Percentiles rank a stretch among this genome's conserved stretches.
Conservation (phyloP, 1,140 invertebrate species). For the Zaprionus capensis region DNA sequence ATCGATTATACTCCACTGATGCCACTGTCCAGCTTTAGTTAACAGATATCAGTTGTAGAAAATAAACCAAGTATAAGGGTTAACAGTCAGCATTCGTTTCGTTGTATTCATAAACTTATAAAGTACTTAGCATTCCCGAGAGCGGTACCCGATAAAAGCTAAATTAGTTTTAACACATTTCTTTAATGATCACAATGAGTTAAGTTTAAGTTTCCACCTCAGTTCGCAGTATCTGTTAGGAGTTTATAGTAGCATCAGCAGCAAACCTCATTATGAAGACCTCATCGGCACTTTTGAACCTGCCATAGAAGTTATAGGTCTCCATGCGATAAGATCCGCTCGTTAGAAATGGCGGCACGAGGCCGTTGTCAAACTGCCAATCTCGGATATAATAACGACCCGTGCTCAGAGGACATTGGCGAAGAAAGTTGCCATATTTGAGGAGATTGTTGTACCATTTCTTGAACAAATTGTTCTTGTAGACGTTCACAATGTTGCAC, state of each 20-base stretch:
- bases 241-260: slow-evolving; percentile 43
- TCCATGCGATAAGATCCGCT: slow-evolving; percentile 56
- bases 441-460: slow-evolving; percentile 59
- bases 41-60: too few species aligned
- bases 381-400: slow-evolving; percentile 47
- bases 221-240: not conserved
- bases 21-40: too few species aligned
- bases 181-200: not conserved
- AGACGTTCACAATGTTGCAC: slow-evolving; percentile 56
- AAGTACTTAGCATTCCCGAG: too few species aligned
- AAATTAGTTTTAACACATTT: not conserved
- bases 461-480: slow-evolving; percentile 59
- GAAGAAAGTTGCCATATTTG: slow-evolving; percentile 62
- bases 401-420: slow-evolving; percentile 46
- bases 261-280: slow-evolving; percentile 60
- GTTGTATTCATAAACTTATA: too few species aligned
- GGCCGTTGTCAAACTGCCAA: slow-evolving; percentile 51
- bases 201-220: not conserved
- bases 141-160: not conserved
- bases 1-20: not conserved
- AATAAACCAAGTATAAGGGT: too few species aligned
- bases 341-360: slow-evolving; percentile 54
- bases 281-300: slow-evolving; percentile 48
- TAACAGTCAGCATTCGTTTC: too few species aligned
- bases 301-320: slow-evolving; percentile 55